These are phyloP conservation scores for Heliconius congener DNA, from an alignment of 1,140 invertebrate genomes.

Conservation along the genomic window DNA sequence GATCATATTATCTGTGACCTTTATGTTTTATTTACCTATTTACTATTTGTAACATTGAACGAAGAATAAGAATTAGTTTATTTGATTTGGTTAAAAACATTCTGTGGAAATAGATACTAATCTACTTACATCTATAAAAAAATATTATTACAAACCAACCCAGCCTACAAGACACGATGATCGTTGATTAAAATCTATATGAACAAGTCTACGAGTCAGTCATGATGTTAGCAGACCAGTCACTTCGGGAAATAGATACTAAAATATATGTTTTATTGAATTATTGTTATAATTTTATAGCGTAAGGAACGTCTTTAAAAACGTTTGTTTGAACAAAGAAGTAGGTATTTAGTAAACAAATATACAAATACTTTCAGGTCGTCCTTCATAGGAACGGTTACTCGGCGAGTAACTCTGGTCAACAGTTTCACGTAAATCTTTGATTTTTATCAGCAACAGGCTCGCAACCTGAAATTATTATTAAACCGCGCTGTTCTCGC, in stretches of 20 bases:
- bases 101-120: background rate
- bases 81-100: background rate
- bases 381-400: constrained; percentile 47
- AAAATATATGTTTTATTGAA: background rate
- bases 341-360: background rate
- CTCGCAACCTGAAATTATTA: constrained; percentile 52
- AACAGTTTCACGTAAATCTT: constrained; percentile 59
- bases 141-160: background rate
- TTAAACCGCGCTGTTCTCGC: constrained; percentile 32
- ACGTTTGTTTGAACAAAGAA: background rate
- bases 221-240: no score
- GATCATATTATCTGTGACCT: constrained; percentile 22
- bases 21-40: constrained; percentile 17
- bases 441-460: constrained; percentile 54
- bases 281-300: background rate
- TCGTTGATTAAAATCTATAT: no score
- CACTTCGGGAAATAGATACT: no score
- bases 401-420: constrained; percentile 58
- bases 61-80: background rate
- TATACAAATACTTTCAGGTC: background rate
- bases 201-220: no score
- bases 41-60: constrained; percentile 12
- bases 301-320: no score
- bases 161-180: no score
- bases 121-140: background rate